A percentile compares a stretch with the other conserved stretches of the same genome.
These are phyloP conservation scores for Apolygus lucorum DNA, from an alignment of 1,140 invertebrate genomes.

Conservation along the genomic window DNA sequence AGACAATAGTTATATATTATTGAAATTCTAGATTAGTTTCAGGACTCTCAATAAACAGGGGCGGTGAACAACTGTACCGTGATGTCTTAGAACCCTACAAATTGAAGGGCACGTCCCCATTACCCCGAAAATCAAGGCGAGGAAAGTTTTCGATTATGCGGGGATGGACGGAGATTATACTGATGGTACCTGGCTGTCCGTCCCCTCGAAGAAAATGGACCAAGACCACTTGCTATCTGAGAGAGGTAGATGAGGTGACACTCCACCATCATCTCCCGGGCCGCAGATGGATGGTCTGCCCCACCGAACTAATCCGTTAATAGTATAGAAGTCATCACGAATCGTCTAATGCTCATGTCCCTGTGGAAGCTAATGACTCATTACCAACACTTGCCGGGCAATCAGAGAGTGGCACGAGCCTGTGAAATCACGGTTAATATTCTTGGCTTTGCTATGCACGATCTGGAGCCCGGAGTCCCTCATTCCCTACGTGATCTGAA, in stretches of 20 bases:
- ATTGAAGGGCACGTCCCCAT: too few species aligned
- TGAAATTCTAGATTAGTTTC: too few species aligned
- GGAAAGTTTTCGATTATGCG: too few species aligned
- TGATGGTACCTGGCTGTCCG: too few species aligned
- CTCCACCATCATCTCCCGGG: not conserved
- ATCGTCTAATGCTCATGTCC: not conserved
- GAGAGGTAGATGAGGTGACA: not conserved
- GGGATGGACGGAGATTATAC: too few species aligned
- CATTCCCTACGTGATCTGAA: not conserved
- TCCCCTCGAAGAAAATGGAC: not conserved
- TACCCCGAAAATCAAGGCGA: too few species aligned
- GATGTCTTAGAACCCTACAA: too few species aligned
- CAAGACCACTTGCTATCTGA: not conserved
- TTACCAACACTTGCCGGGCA: not conserved
- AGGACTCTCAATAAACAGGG: too few species aligned
- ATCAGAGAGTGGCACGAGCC: not conserved
- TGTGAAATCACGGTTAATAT: conserved; percentile 1
- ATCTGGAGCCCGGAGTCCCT: not conserved
- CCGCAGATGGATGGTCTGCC: not conserved
- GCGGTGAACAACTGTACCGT: too few species aligned
- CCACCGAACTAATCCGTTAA: not conserved
- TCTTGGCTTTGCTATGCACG: not conserved
- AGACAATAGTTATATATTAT: too few species aligned
- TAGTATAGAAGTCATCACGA: not conserved
- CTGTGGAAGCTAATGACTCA: not conserved